A percentile compares a stretch with the other conserved stretches of the same genome.
Evolutionary conservation across 2,888 invertebrate species (phyloP).

Genomic region (Fissipunctia ypsillon): DNA sequence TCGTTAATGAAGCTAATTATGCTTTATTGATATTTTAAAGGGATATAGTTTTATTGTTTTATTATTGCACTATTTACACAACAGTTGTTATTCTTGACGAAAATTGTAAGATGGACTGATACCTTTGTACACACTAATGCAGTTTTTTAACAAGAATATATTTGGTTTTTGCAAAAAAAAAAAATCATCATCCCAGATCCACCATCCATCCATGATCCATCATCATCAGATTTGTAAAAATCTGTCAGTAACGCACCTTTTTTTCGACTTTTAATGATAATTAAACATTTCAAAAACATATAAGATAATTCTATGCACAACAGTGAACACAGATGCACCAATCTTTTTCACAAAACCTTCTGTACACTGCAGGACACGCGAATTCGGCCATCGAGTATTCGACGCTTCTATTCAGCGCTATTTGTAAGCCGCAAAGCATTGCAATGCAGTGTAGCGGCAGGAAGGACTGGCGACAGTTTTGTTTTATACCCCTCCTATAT

Average conservation of each 20-base stretch:
- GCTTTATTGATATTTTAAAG: constrained; percentile 1
- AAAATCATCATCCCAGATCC: too few relatives aligned
- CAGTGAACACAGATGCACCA: background rate
- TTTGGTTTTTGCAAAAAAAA: too few relatives aligned
- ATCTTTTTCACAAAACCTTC: constrained; percentile 20
- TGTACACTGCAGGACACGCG: constrained; percentile 13
- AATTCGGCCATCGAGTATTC: constrained; percentile 33
- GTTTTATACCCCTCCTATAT: constrained; percentile 17
- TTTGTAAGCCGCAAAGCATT: constrained; percentile 39
- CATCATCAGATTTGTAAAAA: too few relatives aligned
- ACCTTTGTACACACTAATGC: background rate
- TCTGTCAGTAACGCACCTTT: too few relatives aligned
- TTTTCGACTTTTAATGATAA: too few relatives aligned
- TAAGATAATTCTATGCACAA: constrained; percentile 11
- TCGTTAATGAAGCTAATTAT: constrained; percentile 24
- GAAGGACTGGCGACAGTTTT: constrained; percentile 7
- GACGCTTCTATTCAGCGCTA: constrained; percentile 14
- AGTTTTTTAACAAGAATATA: too few relatives aligned
- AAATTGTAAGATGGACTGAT: too few relatives aligned
- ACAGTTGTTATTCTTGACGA: too few relatives aligned
- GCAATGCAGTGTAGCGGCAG: constrained; percentile 6
- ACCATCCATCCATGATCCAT: too few relatives aligned
- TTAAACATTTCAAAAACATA: too few relatives aligned
- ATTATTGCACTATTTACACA: too few relatives aligned
- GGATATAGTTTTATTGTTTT: too few relatives aligned